Conservation (phyloP, 2,113 vertebrate genomes). For the Melospiza melodia region DNA sequence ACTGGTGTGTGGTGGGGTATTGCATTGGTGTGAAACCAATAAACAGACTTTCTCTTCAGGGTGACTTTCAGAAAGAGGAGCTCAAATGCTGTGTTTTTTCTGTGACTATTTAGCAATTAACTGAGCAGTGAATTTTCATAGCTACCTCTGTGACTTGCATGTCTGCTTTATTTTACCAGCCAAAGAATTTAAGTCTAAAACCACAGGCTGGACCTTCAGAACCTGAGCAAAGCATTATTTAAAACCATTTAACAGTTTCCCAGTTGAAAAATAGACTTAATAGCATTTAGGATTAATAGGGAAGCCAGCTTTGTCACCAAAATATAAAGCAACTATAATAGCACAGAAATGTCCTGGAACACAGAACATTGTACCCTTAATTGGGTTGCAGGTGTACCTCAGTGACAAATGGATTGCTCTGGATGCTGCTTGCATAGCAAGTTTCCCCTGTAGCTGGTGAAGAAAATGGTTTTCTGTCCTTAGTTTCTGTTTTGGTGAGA, state of each 20-base stretch:
- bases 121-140: neutral
- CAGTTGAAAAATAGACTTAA: neutral
- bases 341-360: neutral
- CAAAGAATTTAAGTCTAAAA: neutral
- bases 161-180: neutral
- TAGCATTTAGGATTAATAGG: neutral
- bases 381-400: neutral
- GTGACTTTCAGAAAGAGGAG: neutral
- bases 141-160: neutral
- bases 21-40: fast-evolving
- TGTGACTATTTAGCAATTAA: neutral
- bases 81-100: neutral
- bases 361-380: neutral
- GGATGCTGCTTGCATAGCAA: neutral
- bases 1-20: fast-evolving
- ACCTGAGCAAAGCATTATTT: neutral
- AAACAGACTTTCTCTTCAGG: neutral
- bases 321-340: neutral
- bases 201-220: neutral
- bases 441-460: neutral
- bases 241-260: neutral
- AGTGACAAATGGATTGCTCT: neutral
- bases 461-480: neutral
- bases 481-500: neutral
- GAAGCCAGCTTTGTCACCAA: neutral